Evolutionary conservation across 2,797 vertebrate genomes (phyloP).

Genomic region (Gallinago stenura): DNA sequence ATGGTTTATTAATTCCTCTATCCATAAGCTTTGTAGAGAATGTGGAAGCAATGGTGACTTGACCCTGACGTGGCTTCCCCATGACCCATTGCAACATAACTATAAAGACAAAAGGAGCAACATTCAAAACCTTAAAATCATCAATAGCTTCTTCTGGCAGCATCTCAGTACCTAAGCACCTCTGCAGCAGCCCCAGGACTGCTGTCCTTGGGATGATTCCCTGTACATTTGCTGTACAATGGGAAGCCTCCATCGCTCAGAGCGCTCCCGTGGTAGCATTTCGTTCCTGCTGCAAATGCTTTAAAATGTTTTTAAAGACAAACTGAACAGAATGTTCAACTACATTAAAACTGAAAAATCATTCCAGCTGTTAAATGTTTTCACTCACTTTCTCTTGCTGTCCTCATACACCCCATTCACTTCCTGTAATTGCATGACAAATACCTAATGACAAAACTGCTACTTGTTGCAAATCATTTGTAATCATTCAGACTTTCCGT

Average conservation of each 20-base stretch:
- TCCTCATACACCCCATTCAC: background rate
- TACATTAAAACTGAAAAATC: background rate
- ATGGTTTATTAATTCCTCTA: background rate
- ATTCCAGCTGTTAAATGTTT: background rate
- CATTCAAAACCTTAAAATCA: background rate
- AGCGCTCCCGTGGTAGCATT: fast-evolving
- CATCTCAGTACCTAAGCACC: background rate
- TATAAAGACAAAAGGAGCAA: background rate
- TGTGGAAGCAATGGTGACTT: background rate
- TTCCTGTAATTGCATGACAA: background rate
- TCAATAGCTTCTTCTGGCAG: background rate
- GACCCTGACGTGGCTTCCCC: background rate
- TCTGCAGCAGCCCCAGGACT: background rate
- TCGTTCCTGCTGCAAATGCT: background rate
- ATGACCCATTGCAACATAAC: background rate
- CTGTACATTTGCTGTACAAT: background rate
- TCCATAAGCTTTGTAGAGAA: background rate
- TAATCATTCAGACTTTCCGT: background rate
- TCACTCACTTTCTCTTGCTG: background rate
- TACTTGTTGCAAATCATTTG: background rate
- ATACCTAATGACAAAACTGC: background rate
- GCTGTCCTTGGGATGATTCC: background rate
- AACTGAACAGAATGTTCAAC: background rate
- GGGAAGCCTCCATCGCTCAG: background rate
- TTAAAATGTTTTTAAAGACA: background rate